Conservation (phyloP, 2,888 invertebrate genomes). For the Drosophila antonietae region DNA sequence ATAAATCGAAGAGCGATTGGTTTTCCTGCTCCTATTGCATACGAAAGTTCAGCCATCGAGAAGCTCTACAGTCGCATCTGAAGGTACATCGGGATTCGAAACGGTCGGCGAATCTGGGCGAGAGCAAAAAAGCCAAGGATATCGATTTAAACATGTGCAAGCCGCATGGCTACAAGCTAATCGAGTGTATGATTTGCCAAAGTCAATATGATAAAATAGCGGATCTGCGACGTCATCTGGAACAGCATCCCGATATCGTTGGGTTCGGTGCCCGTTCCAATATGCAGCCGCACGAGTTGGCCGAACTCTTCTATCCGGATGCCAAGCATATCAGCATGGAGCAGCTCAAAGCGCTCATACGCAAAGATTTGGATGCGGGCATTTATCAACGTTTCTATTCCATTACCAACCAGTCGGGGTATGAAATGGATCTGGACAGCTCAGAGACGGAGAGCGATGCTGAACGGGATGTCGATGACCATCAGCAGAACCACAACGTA, state of each 20-base stretch:
- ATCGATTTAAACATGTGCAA: slow-evolving; percentile 78
- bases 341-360: slow-evolving; percentile 63
- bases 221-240: slow-evolving; percentile 79
- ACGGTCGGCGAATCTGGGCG: slow-evolving; percentile 63
- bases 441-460: slow-evolving; percentile 72
- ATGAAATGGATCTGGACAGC: slow-evolving; percentile 81
- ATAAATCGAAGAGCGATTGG: slow-evolving; percentile 60
- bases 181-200: slow-evolving; percentile 84
- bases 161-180: slow-evolving; percentile 82
- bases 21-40: slow-evolving; percentile 79
- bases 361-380: slow-evolving; percentile 65
- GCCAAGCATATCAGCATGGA: slow-evolving; percentile 55
- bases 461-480: slow-evolving; percentile 53
- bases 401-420: slow-evolving; percentile 82
- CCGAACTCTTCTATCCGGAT: slow-evolving; percentile 79
- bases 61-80: slow-evolving; percentile 71
- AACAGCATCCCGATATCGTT: slow-evolving; percentile 73
- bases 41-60: slow-evolving; percentile 72
- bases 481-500: slow-evolving; percentile 11
- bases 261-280: slow-evolving; percentile 56
- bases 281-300: slow-evolving; percentile 55
- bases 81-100: slow-evolving; percentile 82
- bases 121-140: slow-evolving; percentile 63
- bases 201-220: slow-evolving; percentile 81
- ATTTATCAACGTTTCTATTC: slow-evolving; percentile 82